Conservation (phyloP, 2,888 invertebrate species). For the Leistus spinibarbis region DNA sequence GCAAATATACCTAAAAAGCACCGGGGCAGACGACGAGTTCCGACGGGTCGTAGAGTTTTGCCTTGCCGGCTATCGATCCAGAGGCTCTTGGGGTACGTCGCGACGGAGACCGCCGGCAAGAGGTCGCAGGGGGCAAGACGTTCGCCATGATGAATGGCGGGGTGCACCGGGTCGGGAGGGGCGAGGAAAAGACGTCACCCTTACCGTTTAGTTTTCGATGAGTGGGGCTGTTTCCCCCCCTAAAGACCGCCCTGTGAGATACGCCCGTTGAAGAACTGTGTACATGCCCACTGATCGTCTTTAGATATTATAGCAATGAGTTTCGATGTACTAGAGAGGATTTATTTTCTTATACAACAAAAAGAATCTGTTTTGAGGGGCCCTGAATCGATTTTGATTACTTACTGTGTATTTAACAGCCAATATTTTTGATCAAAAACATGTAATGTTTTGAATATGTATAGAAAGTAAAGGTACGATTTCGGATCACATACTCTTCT, state of each 20-base stretch:
- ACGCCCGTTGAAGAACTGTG: neutral
- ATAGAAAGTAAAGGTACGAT: too few species aligned
- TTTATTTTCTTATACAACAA: neutral
- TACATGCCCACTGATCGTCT: slow-evolving; percentile 6
- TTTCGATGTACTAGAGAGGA: neutral
- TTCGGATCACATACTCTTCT: too few species aligned
- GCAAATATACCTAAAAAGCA: neutral
- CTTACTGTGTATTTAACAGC: too few species aligned
- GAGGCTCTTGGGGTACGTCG: neutral
- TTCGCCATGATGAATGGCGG: slow-evolving; percentile 1
- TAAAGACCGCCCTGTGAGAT: neutral
- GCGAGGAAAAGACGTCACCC: neutral
- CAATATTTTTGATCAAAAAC: too few species aligned
- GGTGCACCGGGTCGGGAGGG: neutral
- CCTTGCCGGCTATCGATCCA: slow-evolving; percentile 5
- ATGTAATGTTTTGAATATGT: too few species aligned
- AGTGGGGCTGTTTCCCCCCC: neutral
- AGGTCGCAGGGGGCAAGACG: neutral
- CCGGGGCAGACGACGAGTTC: neutral
- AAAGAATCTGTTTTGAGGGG: too few species aligned
- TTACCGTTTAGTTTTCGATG: neutral
- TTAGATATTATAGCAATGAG: neutral
- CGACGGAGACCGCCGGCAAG: neutral
- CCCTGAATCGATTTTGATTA: too few species aligned
- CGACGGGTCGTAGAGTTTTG: neutral